Percentiles rank a stretch among this genome's conserved stretches.
phyloP scores from a whole-genome alignment of 2,888 invertebrate genomes.

The Chrysina gloriosa region DNA sequence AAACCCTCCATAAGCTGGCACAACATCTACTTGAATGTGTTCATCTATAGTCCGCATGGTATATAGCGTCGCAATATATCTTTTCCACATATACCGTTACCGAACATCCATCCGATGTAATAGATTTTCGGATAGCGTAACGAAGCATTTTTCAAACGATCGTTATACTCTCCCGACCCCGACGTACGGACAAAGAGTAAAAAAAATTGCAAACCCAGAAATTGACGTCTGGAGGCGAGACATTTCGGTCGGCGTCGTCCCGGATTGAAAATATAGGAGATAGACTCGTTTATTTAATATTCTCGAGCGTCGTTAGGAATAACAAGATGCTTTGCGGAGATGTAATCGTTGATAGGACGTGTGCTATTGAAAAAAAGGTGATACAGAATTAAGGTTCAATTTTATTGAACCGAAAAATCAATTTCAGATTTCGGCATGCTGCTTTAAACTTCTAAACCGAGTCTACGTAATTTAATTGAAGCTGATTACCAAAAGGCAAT shows the following conservation, averaged over 20 bases:
- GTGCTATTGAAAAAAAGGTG: neutral
- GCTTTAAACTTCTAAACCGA: too few species aligned
- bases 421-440: too few species aligned
- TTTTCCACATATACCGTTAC: neutral
- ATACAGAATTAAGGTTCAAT: neutral
- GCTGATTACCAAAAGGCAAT: too few species aligned
- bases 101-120: slow-evolving; percentile 5
- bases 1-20: neutral
- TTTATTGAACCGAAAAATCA: too few species aligned
- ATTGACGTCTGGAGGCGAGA: slow-evolving; percentile 1
- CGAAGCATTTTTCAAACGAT: neutral
- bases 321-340: neutral
- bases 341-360: neutral
- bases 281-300: slow-evolving; percentile 23
- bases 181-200: neutral
- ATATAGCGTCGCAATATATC: slow-evolving; percentile 8
- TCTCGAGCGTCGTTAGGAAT: neutral
- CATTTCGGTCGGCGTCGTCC: neutral
- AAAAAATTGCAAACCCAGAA: slow-evolving; percentile 7
- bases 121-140: slow-evolving; percentile 17
- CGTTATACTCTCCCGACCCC: neutral
- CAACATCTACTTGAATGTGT: neutral
- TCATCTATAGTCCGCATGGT: too few species aligned
- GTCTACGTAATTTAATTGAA: too few species aligned
- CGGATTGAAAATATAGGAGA: slow-evolving; percentile 14